A percentile compares a stretch with the other conserved stretches of the same genome.
Conservation (phyloP, 2,113 vertebrate species). For the Vombatus ursinus region DNA sequence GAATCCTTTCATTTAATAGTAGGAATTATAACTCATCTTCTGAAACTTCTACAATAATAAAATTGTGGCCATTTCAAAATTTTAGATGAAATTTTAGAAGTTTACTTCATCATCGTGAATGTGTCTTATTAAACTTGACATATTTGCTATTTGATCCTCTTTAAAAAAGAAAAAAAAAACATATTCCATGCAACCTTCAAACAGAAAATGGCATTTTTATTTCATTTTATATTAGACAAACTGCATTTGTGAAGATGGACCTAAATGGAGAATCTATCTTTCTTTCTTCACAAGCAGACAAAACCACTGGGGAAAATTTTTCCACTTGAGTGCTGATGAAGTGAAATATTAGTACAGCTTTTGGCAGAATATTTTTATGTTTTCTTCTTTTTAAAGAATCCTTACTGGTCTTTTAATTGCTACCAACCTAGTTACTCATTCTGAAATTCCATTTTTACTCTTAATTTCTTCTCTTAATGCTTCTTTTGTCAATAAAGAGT, state of each 20-base stretch:
- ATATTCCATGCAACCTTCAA: background rate
- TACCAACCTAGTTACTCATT: conserved; percentile 34
- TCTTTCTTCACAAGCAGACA: conserved; percentile 49
- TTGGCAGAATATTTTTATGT: conserved; percentile 46
- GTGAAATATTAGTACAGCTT: conserved; percentile 62
- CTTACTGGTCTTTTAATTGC: conserved; percentile 62
- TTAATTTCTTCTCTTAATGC: conserved; percentile 59
- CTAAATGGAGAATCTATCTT: conserved; percentile 44
- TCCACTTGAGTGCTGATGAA: conserved; percentile 61
- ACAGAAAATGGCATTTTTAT: background rate
- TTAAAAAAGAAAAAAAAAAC: background rate
- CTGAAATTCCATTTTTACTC: conserved; percentile 37
- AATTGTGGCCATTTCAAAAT: background rate
- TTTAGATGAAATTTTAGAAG: conserved; percentile 16
- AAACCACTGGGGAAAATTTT: conserved; percentile 57
- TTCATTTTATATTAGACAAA: conserved; percentile 63
- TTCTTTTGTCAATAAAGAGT: conserved; percentile 70
- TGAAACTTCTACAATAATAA: background rate
- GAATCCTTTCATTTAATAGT: background rate
- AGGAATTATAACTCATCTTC: background rate
- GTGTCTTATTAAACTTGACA: background rate
- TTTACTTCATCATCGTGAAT: background rate
- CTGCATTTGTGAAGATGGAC: conserved; percentile 60
- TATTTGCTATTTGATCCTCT: background rate
- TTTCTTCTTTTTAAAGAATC: conserved; percentile 71